Percentiles rank a stretch among this genome's conserved stretches.
phyloP scores from a whole-genome alignment of 2,888 invertebrate genomes.

The Peribatodes rhomboidaria region DNA sequence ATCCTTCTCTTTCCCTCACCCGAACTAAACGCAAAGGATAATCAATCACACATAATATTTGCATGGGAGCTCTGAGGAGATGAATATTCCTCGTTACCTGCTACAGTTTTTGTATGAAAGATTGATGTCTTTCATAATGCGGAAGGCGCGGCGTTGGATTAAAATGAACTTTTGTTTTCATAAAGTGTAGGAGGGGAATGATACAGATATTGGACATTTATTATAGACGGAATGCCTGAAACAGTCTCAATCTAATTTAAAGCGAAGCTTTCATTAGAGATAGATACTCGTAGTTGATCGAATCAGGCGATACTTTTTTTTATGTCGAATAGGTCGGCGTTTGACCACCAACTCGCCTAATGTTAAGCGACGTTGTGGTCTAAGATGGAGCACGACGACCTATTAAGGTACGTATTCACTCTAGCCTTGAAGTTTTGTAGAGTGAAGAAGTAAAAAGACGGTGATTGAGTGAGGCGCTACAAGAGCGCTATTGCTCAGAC shows the following conservation, averaged over 20 bases:
- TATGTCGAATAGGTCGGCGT: too few species aligned
- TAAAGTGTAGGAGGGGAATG: conserved; percentile 16
- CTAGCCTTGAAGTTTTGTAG: too few species aligned
- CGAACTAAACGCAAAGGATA: conserved; percentile 33
- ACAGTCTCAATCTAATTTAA: background rate
- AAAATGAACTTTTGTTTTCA: conserved; percentile 29
- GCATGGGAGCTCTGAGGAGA: conserved; percentile 36
- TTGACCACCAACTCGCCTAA: too few species aligned
- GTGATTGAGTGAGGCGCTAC: too few species aligned
- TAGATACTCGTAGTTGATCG: too few species aligned
- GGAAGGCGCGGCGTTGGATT: conserved; percentile 22
- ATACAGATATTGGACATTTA: conserved; percentile 23
- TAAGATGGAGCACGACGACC: too few species aligned
- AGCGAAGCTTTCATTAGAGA: background rate
- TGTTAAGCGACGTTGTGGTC: too few species aligned
- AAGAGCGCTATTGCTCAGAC: too few species aligned
- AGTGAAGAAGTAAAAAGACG: too few species aligned
- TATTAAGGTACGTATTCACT: too few species aligned
- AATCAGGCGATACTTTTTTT: too few species aligned
- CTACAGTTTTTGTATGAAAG: conserved; percentile 39
- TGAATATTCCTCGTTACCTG: conserved; percentile 39
- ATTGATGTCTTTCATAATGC: conserved; percentile 35
- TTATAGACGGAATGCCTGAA: background rate
- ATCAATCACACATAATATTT: conserved; percentile 50
- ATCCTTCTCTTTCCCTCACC: conserved; percentile 14